Evolutionary conservation across 2,797 vertebrate genomes (phyloP).

Genomic region (Poecilia gillii): DNA sequence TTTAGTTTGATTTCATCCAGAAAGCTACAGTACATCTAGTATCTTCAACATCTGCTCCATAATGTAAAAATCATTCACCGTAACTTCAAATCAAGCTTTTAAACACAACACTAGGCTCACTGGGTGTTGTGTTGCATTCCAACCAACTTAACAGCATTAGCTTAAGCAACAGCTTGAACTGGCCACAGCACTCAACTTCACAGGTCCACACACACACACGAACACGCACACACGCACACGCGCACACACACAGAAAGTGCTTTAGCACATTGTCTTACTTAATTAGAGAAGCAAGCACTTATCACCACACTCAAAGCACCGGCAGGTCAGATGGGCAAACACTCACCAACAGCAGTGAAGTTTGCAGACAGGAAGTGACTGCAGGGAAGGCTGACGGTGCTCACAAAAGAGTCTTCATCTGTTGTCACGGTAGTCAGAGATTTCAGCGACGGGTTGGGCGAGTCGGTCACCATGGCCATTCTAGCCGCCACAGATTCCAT

Average conservation of each 20-base stretch:
- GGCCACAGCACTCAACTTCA: background rate
- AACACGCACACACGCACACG: background rate
- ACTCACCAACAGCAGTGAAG: slow-evolving; percentile 71
- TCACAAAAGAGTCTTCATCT: slow-evolving; percentile 61
- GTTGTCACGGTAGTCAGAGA: slow-evolving; percentile 57
- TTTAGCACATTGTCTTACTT: background rate
- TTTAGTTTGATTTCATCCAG: background rate
- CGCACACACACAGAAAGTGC: background rate
- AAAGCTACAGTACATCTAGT: background rate
- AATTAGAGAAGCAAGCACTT: slow-evolving; percentile 4
- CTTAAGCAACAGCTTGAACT: background rate
- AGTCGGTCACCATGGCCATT: slow-evolving; percentile 61
- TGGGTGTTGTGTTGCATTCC: background rate
- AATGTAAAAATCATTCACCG: background rate
- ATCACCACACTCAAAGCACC: background rate
- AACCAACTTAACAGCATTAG: background rate
- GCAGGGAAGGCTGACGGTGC: slow-evolving; percentile 58
- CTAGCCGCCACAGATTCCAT: slow-evolving; percentile 58
- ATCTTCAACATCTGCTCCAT: background rate
- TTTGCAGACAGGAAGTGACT: slow-evolving; percentile 72
- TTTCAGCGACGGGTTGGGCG: slow-evolving; percentile 63
- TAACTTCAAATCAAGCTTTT: background rate
- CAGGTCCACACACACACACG: background rate
- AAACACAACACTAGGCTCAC: background rate
- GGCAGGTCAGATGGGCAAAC: background rate